phyloP scores from a whole-genome alignment of 2,888 invertebrate species.

The Sarcophaga carnaria region DNA sequence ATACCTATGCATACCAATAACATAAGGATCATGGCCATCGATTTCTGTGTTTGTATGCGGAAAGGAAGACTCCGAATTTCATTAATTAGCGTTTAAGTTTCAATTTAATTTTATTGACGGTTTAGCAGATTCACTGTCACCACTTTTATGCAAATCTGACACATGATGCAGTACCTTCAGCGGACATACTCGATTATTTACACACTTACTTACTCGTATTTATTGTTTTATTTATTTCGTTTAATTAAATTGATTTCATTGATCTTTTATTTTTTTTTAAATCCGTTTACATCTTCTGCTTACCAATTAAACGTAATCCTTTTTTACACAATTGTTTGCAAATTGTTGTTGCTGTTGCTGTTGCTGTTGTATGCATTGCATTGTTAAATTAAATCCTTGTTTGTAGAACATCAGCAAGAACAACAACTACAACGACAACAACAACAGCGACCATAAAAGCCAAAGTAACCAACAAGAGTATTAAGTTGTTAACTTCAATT shows the following conservation, averaged over 20 bases:
- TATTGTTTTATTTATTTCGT: background rate
- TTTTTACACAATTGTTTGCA: conserved; percentile 47
- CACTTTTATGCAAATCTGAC: no score
- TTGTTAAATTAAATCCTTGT: conserved; percentile 75
- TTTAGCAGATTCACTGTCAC: no score
- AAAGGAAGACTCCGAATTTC: no score
- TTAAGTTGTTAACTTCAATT: conserved; percentile 70
- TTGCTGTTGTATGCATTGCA: conserved; percentile 46
- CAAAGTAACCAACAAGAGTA: conserved; percentile 61
- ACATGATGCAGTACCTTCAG: no score
- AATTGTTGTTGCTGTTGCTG: conserved; percentile 14
- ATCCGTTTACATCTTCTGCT: background rate
- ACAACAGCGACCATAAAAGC: background rate
- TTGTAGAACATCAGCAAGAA: conserved; percentile 74
- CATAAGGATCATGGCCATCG: no score
- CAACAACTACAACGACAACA: conserved; percentile 28
- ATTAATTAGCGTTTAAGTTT: no score
- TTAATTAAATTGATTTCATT: background rate
- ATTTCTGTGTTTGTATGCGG: no score
- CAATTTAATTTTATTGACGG: no score
- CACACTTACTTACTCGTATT: background rate
- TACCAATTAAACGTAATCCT: conserved; percentile 1
- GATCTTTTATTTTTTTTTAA: no score
- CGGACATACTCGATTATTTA: no score
- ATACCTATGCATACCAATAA: no score